Evolutionary conservation across 2,797 vertebrate species (phyloP), one percentile per base, ranked within the genome.

Genomic region (Chaunax sp.): DNA sequence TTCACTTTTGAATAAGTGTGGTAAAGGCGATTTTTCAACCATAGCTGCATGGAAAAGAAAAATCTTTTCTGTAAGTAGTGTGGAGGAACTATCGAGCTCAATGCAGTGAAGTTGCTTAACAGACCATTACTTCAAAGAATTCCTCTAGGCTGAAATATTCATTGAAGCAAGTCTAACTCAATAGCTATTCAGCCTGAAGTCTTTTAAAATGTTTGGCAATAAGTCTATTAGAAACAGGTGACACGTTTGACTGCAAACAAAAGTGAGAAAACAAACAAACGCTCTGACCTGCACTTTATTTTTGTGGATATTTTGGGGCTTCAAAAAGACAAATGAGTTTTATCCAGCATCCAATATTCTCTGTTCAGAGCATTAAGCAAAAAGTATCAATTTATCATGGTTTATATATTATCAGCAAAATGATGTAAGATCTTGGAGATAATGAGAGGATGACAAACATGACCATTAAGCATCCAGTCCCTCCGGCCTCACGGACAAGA

Each of bases 51-150:
- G 69, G 37, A 72, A 83, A 81, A 75, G 45, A 77, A 82, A 90
- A 92, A 90, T 92, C 82, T 88, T 91, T 92, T 86, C 80, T 84
- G 85, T 74, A 72, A 82, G 85, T 75, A 78, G 77, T 83, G 78
- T 76, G 78, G 86, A 88, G 83, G 77, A 89, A 85, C 82, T 91
- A 93, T 93, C 66, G 92, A 93, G 87, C 83, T 88, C 79, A 72
- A 83, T 90, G 90, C 87, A 79, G 90, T 83, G 81, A 81, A 88
- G 89, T 88, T 91, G 88, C 88, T 91, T 90, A 90, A 87, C 89
- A 88, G 90, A 90, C 87, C 90, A 90, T 88, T 87, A 88, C 90
- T 88, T 90, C 77, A 88, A 87, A 90, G 88, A 87, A 88, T 87
- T 92, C 87, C 90, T 89, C 78, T 64, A 90, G 87, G 87, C 86